phyloP scores from a whole-genome alignment of 2,888 invertebrate species.

The Bembecia ichneumoniformis region DNA sequence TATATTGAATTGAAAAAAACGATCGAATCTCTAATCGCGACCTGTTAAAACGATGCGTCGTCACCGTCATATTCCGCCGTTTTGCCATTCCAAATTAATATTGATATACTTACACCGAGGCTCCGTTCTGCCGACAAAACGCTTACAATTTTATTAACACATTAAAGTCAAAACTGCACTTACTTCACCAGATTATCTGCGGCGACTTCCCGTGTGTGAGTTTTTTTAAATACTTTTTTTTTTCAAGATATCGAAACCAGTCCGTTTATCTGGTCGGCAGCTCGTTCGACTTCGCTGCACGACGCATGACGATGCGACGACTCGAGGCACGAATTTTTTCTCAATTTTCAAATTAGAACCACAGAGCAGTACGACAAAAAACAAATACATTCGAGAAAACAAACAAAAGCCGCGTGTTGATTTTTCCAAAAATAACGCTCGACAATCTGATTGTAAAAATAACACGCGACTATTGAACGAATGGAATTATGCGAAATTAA shows the following conservation, averaged over 20 bases:
- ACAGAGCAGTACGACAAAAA: conserved; percentile 24
- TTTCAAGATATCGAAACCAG: conserved; percentile 61
- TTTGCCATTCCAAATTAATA: conserved; percentile 28
- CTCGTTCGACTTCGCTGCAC: not conserved
- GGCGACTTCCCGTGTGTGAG: conserved; percentile 56
- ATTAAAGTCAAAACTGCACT: conserved; percentile 70
- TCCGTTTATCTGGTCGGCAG: conserved; percentile 52
- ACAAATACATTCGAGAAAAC: not conserved
- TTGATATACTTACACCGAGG: conserved; percentile 26
- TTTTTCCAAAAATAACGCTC: not conserved
- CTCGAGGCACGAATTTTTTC: conserved; percentile 27
- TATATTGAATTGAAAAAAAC: too few species aligned
- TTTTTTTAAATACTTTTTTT: conserved; percentile 41
- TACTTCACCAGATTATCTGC: conserved; percentile 63
- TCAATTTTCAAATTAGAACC: conserved; percentile 44
- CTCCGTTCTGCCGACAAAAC: conserved; percentile 57
- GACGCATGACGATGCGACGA: conserved; percentile 9
- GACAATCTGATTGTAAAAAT: not conserved
- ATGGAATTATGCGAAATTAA: conserved; percentile 7
- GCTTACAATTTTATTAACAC: conserved; percentile 70
- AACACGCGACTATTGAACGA: not conserved
- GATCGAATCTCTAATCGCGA: not conserved
- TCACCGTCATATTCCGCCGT: conserved; percentile 23
- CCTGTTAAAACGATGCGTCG: conserved; percentile 16
- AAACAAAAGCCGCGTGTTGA: not conserved